Evolutionary conservation across 92 coral and sea anemone genomes (phyloP), one percentile per base, ranked within the genome.

Genomic region (Anthopleura xanthogrammica): DNA sequence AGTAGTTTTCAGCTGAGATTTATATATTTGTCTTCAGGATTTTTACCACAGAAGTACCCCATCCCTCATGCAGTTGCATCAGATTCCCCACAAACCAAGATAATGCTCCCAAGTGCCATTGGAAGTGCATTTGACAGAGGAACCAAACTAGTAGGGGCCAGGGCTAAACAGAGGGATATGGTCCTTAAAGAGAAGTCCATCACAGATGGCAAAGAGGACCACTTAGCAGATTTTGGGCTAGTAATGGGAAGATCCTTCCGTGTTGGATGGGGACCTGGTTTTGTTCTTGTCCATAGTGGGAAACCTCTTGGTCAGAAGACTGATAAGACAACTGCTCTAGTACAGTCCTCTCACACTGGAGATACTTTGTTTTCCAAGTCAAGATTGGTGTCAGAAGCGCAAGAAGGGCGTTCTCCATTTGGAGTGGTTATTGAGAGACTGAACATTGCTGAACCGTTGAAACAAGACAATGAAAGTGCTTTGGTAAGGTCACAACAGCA

Each of bases 201-300:
- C 16, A 86, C 89, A 41, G 85, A 82, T 55, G 83, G 88, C 23
- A 94, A 91, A 80, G 97, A 97, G 81, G 77, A 97, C 79, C 90
- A 89, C 36, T 73, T 92, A 24, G 97, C 93, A 71, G 99, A 97
- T 64, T 82, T 90, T 14, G 99, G 99, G 19, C 92, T 97, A 78
- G 88, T 93, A 48, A 87, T 97, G 99, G 99, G 99, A 2, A 92
- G 99, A 60, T 97, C 99, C 60, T 97, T 97, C 80, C 99, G 99
- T 84, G 99, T 97, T 3, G 99, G 99, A 17, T 97, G 99, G 99
- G 99, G 99, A 19, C 99, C 99, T 40, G 98, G 94, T 9, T 92
- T 93, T 79, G 80, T 86, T 48, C 87, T 97, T 66, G 97, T 87
- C 43, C 98, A 97, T 60, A 80, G 98, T 55, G 98, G 98, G 16